Base-by-base conservation (phyloP, 1,140 invertebrate genomes). In the Nilaparvata lugens region DNA sequence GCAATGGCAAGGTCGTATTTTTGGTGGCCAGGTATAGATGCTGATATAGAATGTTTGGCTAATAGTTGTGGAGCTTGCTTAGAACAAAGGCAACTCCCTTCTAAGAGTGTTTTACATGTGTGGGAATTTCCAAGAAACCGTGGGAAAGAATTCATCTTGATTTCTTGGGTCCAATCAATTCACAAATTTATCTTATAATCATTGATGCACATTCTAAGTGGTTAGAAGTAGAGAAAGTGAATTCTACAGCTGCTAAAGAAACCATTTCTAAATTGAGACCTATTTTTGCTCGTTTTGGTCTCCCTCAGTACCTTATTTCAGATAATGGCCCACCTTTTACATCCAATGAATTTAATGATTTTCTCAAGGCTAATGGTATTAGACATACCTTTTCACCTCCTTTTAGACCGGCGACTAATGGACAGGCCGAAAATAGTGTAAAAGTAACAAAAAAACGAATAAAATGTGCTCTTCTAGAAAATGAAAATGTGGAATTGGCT, bases 151-250 rank as follows among this genome's bases (percentile, higher is more conserved):
- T 67, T 19, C 64, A 67, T 56, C 11, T 57, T 14, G 66, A 68
- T 45, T 64, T 64, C 53, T 69, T 65, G 19, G 72, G 74, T 31
- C 69, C 67, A 11, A 69, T 73, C 24, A 45, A 66, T 7, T 66
- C 65, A 40, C 62, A 63, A 16, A 62, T 56, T 40, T 75, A 70
- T 64, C 61, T 77, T 9, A 59, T 77, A 2, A 56, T 76, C 5
- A 68, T 72, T 4, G 73, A 78, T 62, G 67, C 72, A 4, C 67
- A 68, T 64, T 70, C 70, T 0, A 77, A 75, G 53, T 77, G 74
- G 73, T 65, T 67, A 11, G 72, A 76, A 61, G 66, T 74, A 19
- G 16, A 48, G 9, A 21, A 62, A 38, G 35, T 66, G 24, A 51
- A 42, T 24, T 58, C 55, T 52, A 63, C 63, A 7, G 59, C 56